Evolutionary conservation across 2,797 vertebrate species (phyloP).

Genomic region (Fringilla coelebs): DNA sequence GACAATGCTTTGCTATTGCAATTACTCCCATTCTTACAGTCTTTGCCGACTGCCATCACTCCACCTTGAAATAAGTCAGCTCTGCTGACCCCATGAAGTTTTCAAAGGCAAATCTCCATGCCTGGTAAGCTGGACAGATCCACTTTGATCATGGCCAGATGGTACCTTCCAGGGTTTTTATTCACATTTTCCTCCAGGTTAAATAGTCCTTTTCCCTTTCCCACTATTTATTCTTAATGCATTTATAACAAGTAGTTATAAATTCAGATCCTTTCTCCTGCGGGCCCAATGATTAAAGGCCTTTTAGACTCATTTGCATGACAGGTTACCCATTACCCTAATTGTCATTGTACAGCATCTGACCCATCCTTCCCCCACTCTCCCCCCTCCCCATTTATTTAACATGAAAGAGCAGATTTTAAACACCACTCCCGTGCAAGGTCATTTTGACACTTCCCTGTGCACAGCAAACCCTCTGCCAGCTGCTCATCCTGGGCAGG

Average conservation of each 20-base stretch:
- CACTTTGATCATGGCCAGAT: background rate
- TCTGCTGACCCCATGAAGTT: background rate
- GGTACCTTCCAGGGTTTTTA: background rate
- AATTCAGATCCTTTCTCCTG: constrained; percentile 26
- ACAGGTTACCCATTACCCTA: constrained; percentile 28
- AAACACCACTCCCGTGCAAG: background rate
- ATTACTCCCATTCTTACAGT: background rate
- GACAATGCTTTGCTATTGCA: background rate
- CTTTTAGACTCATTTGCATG: constrained; percentile 32
- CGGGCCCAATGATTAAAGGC: constrained; percentile 22
- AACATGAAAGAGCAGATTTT: background rate
- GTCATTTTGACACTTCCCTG: background rate
- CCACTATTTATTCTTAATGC: constrained; percentile 17
- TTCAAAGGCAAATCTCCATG: background rate
- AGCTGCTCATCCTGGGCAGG: background rate
- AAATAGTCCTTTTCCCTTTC: background rate
- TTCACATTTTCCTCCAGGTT: background rate
- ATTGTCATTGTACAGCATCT: constrained; percentile 6
- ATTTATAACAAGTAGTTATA: constrained; percentile 19
- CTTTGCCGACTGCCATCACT: background rate
- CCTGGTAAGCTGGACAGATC: background rate
- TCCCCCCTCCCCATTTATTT: background rate
- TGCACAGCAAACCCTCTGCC: background rate
- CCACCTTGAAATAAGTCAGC: background rate
- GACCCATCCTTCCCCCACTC: background rate